A percentile compares a stretch with the other conserved stretches of the same genome.
These are phyloP conservation scores for Phoebastria nigripes DNA, from an alignment of 2,797 vertebrate genomes.

Conservation along the genomic window DNA sequence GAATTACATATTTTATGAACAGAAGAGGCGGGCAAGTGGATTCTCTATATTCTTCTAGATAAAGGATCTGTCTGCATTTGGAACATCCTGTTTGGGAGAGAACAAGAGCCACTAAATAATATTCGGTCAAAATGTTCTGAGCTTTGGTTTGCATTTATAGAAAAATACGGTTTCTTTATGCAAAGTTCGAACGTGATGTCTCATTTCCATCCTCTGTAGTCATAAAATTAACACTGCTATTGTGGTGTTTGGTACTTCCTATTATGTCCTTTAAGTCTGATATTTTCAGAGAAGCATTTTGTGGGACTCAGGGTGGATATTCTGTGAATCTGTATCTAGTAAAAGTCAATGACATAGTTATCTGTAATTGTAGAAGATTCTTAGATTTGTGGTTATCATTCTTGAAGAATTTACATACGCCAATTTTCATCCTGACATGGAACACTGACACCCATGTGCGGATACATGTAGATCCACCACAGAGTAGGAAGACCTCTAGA, in stretches of 20 bases:
- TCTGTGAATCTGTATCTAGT: background rate
- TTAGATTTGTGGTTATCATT: background rate
- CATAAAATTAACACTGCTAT: background rate
- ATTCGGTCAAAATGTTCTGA: background rate
- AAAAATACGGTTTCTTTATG: background rate
- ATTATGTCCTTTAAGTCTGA: background rate
- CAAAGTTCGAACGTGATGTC: background rate
- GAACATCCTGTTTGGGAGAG: background rate
- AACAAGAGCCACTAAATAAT: slow-evolving; percentile 20
- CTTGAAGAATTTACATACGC: background rate
- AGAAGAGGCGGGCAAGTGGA: background rate
- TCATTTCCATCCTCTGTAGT: background rate
- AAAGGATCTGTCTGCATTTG: background rate
- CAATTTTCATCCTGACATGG: background rate
- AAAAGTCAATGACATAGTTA: background rate
- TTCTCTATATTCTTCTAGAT: background rate
- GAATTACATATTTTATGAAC: background rate
- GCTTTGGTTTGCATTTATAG: background rate
- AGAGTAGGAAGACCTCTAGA: background rate
- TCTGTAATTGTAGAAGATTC: background rate
- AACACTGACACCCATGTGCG: background rate
- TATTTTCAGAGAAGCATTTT: background rate
- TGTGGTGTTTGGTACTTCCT: background rate
- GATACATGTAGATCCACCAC: background rate
- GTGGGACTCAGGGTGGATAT: background rate